Conservation (phyloP, 2,888 invertebrate species). For the Platerodrilus igneus region DNA sequence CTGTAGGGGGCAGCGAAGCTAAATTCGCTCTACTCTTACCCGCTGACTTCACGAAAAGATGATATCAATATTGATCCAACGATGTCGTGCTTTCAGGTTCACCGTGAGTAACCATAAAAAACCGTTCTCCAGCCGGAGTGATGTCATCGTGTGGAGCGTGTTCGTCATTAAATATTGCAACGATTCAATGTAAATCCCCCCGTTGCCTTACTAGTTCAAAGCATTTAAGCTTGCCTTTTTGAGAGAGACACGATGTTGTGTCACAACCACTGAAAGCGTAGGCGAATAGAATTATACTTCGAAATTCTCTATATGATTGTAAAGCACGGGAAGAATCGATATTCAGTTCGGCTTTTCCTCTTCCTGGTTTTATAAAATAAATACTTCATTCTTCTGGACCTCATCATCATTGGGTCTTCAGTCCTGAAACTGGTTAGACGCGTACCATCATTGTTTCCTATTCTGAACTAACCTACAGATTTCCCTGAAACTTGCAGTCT, state of each 20-base stretch:
- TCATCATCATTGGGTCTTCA: too few relatives aligned
- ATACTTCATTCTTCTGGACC: not conserved
- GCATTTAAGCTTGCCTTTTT: not conserved
- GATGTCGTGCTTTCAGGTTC: not conserved
- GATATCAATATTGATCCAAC: not conserved
- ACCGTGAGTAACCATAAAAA: too few relatives aligned
- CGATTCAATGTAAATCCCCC: not conserved
- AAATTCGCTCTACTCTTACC: not conserved
- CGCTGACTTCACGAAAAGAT: not conserved
- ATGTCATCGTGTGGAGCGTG: too few relatives aligned
- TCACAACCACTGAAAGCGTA: conserved; percentile 3
- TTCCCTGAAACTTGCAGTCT: too few relatives aligned
- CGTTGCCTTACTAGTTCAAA: not conserved
- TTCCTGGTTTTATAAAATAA: conserved; percentile 4
- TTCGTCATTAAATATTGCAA: not conserved
- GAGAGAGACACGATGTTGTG: not conserved
- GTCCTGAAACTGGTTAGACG: too few relatives aligned
- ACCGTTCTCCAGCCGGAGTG: not conserved
- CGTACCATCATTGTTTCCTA: too few relatives aligned
- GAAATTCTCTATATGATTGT: conserved; percentile 1
- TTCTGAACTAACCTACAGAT: too few relatives aligned
- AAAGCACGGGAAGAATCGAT: not conserved
- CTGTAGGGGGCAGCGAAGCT: too few relatives aligned
- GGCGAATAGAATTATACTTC: not conserved
- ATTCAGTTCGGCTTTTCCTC: not conserved